phyloP scores from a whole-genome alignment of 2,797 vertebrate genomes.

The Chelidonichthys spinosus region DNA sequence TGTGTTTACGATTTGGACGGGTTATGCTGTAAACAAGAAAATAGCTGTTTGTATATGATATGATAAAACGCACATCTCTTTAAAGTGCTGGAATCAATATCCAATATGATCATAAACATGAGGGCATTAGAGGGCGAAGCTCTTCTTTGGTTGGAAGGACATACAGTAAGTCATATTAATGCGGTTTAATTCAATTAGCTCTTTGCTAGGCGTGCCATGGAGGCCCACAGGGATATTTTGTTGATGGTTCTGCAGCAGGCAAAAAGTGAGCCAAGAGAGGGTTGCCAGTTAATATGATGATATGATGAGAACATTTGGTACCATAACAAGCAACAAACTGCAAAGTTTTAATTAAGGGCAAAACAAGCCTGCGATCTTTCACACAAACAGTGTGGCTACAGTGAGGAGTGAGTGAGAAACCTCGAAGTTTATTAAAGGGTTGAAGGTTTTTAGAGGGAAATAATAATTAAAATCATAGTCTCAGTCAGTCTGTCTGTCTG shows the following conservation, averaged over 20 bases:
- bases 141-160: conserved; percentile 61
- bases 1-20: conserved; percentile 67
- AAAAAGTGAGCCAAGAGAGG: conserved; percentile 70
- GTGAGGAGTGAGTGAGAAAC: conserved; percentile 20
- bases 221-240: conserved; percentile 71
- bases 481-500: conserved; percentile 9
- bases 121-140: conserved; percentile 63
- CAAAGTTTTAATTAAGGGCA: conserved; percentile 79
- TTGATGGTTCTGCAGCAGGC: conserved; percentile 61
- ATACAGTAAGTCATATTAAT: conserved; percentile 69
- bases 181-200: conserved; percentile 79
- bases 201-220: conserved; percentile 56
- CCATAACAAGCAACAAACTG: conserved; percentile 74
- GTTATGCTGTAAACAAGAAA: conserved; percentile 76
- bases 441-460: conserved; percentile 47
- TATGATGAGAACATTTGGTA: conserved; percentile 64
- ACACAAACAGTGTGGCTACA: conserved; percentile 41
- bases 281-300: conserved; percentile 70
- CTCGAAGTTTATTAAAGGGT: conserved; percentile 41
- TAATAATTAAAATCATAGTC: conserved; percentile 54
- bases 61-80: conserved; percentile 67
- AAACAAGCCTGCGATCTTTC: conserved; percentile 59
- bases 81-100: conserved; percentile 77
- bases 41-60: conserved; percentile 66
- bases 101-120: conserved; percentile 74